phyloP scores from a whole-genome alignment of 2,797 vertebrate genomes.

The Anniella stebbinsi region DNA sequence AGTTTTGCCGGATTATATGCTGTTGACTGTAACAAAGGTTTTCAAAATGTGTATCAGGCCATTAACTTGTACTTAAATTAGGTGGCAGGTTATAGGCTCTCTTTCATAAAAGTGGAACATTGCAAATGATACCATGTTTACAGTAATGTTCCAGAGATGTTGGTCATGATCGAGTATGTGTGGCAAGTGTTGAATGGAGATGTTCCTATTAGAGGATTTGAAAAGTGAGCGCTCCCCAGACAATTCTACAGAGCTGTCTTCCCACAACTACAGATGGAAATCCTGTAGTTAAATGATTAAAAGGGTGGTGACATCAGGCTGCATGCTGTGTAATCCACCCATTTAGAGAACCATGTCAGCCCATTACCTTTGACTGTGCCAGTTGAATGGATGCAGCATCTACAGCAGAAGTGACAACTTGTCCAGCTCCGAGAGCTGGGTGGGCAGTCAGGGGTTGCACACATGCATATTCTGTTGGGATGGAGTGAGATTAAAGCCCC shows the following conservation, averaged over 20 bases:
- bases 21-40: conserved; percentile 44
- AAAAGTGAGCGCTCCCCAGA: background rate
- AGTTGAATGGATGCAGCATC: background rate
- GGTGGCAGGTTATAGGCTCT: conserved; percentile 10
- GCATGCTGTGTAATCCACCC: background rate
- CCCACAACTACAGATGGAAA: background rate
- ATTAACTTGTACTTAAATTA: background rate
- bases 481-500: background rate
- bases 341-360: background rate
- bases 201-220: background rate
- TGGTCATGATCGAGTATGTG: background rate
- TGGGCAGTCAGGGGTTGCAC: no score
- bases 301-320: background rate
- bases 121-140: background rate
- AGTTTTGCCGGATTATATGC: conserved; percentile 24
- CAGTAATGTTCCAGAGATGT: background rate
- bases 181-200: background rate
- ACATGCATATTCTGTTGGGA: background rate
- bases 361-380: background rate
- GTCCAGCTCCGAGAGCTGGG: no score
- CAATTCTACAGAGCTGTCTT: background rate
- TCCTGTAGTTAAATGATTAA: background rate
- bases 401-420: background rate
- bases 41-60: conserved; percentile 12
- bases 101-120: conserved; percentile 16